Evolutionary conservation across 2,113 vertebrate species (phyloP), one percentile per base, ranked within the genome.

Genomic region (Strix uralensis): DNA sequence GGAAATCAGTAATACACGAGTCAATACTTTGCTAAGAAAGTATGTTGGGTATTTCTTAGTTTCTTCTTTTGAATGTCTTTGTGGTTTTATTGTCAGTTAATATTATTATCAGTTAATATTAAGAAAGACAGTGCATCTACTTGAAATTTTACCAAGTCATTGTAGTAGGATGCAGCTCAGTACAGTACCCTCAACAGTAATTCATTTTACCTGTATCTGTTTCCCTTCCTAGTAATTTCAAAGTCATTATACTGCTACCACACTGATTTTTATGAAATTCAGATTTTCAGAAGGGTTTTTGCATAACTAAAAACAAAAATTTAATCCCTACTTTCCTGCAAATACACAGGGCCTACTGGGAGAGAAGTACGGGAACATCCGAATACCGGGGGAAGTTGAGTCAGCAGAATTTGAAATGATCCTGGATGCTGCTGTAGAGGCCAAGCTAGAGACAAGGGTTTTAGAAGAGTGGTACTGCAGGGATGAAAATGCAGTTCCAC

Each of bases 371-470:
- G 99, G 99, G 78, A 99, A 98, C 96, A 99, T 99, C 93, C 99
- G 99, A 59, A 98, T 99, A 93, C 99, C 99, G 0, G 99, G 99
- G 32, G 99, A 99, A 97, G 99, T 99, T 44, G 99, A 99, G 81
- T 99, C 99, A 21, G 98, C 99, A 0, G 99, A 99, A 98, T 99
- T 99, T 87, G 99, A 99, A 97, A 99, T 99, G 99, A 99, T 99
- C 97, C 97, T 99, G 96, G 99, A 99, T 82, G 99, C 99, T 18
- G 99, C 99, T 10, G 51, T 99, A 46, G 99, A 99, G 96, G 99
- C 99, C 3, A 99, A 99, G 90, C 96, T 99, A 90, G 99, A 99
- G 94, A 99, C 99, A 58, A 99, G 98, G 98, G 93, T 99, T 94
- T 97, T 99, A 96, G 99, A 99, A 93, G 99, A 99, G 97, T 99